Conservation (phyloP, 2,888 invertebrate species). For the Mycogona germanica region DNA sequence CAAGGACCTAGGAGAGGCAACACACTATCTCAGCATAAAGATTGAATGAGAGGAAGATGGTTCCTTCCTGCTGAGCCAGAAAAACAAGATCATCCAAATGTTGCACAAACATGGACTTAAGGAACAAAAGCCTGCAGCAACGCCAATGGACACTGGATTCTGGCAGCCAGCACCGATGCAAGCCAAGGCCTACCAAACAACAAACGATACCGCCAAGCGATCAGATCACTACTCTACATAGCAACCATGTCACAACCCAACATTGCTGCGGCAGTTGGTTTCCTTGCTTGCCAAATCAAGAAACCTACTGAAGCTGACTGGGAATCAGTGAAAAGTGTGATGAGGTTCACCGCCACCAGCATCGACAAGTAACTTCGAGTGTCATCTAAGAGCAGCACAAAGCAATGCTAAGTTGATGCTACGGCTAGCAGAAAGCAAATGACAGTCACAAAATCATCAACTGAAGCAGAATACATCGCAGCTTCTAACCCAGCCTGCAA, state of each 20-base stretch:
- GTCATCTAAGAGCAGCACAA: too few relatives aligned
- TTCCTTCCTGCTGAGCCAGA: not conserved
- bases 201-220: not conserved
- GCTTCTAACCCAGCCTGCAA: too few relatives aligned
- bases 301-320: not conserved
- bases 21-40: not conserved
- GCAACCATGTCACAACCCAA: not conserved
- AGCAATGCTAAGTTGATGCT: too few relatives aligned
- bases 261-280: not conserved
- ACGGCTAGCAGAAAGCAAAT: too few relatives aligned
- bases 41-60: not conserved
- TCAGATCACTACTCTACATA: not conserved
- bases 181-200: not conserved
- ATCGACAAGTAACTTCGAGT: not conserved
- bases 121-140: not conserved
- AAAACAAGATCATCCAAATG: not conserved
- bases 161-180: not conserved
- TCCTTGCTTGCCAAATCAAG: not conserved
- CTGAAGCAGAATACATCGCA: too few relatives aligned
- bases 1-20: not conserved
- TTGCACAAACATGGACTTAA: not conserved
- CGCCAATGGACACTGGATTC: not conserved
- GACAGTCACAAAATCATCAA: too few relatives aligned
- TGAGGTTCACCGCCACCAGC: not conserved
- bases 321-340: not conserved